Conservation (phyloP, 2,113 vertebrate species). For the Poecilia latipinna region DNA sequence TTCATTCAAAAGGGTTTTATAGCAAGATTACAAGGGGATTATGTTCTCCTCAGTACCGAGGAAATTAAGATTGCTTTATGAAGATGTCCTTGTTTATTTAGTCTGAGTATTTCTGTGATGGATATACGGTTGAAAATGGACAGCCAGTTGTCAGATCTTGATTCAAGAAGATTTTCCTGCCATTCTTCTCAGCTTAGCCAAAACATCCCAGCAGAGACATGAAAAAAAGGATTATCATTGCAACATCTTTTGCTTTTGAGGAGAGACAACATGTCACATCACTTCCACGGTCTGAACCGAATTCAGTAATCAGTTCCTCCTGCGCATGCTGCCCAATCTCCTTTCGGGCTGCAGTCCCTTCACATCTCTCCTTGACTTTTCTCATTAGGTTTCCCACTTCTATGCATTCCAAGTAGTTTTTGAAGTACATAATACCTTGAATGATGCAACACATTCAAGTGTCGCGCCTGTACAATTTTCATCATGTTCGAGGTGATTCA, state of each 20-base stretch:
- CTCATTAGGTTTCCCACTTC: constrained; percentile 66
- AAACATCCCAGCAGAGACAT: constrained; percentile 42
- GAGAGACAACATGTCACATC: constrained; percentile 59
- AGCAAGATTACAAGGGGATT: neutral
- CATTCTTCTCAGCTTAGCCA: constrained; percentile 36
- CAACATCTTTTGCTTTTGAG: constrained; percentile 50
- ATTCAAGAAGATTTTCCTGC: constrained; percentile 33
- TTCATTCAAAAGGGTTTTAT: neutral
- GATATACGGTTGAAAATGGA: constrained; percentile 14
- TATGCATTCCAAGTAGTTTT: constrained; percentile 68
- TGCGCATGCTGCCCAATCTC: constrained; percentile 64
- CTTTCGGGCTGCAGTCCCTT: constrained; percentile 46
- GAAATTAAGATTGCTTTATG: neutral
- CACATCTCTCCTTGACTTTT: constrained; percentile 52
- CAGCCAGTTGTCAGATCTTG: constrained; percentile 20
- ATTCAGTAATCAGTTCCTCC: constrained; percentile 61
- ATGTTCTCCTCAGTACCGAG: neutral
- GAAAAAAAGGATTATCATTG: constrained; percentile 49
- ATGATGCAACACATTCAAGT: constrained; percentile 64
- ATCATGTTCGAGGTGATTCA: constrained; percentile 60
- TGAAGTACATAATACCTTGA: constrained; percentile 61
- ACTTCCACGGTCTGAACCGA: constrained; percentile 44
- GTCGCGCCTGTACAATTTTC: constrained; percentile 65
- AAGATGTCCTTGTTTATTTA: neutral
- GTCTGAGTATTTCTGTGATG: neutral